These are phyloP conservation scores for Nymphalis polychloros DNA, from an alignment of 2,888 invertebrate genomes.

Conservation along the genomic window DNA sequence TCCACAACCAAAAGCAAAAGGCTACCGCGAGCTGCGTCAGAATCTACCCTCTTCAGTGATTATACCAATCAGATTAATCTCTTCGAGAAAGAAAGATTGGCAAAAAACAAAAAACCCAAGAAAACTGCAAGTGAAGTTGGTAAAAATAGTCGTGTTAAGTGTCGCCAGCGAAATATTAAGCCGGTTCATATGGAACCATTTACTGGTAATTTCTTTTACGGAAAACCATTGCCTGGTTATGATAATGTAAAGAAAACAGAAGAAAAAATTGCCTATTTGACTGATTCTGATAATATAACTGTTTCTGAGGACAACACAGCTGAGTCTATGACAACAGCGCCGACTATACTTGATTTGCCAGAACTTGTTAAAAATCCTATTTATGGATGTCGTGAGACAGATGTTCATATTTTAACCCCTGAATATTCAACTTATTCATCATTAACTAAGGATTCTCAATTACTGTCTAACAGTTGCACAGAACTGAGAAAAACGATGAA, in stretches of 20 bases:
- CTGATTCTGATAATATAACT: conserved; percentile 72
- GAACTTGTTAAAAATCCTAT: conserved; percentile 72
- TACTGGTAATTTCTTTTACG: conserved; percentile 76
- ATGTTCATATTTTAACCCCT: conserved; percentile 57
- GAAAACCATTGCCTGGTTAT: conserved; percentile 70
- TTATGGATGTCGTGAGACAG: conserved; percentile 66
- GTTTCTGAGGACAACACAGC: conserved; percentile 67
- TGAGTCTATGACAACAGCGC: conserved; percentile 64
- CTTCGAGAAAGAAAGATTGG: conserved; percentile 64
- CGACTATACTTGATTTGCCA: conserved; percentile 66
- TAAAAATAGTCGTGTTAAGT: conserved; percentile 66
- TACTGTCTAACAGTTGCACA: conserved; percentile 70
- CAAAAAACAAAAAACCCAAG: conserved; percentile 63
- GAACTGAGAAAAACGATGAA: conserved; percentile 68
- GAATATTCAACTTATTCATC: conserved; percentile 59
- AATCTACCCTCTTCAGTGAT: conserved; percentile 78
- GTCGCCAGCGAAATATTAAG: conserved; percentile 62
- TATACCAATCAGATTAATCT: conserved; percentile 75
- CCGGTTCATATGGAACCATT: conserved; percentile 74
- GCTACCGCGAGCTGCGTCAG: conserved; percentile 68
- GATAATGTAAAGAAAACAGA: conserved; percentile 65
- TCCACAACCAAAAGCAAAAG: conserved; percentile 62
- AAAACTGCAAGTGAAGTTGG: conserved; percentile 70
- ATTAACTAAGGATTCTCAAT: conserved; percentile 66
- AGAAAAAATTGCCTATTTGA: conserved; percentile 70